Evolutionary conservation across 2,888 invertebrate genomes (phyloP).

Genomic region (Pachliopta kotzebuea): DNA sequence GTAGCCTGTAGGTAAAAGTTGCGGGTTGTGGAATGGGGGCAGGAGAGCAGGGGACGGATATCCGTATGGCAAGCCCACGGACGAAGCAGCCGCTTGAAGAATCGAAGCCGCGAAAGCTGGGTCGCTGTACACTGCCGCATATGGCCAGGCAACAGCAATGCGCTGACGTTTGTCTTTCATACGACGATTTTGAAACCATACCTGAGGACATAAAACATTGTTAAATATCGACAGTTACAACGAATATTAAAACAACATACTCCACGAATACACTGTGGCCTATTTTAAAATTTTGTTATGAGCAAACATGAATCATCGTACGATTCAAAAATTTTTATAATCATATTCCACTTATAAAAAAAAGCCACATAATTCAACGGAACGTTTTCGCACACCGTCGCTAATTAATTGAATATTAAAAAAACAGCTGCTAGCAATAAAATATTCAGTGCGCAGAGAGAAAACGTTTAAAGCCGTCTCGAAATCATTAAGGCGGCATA

Average conservation of each 20-base stretch:
- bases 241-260: not conserved
- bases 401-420: constrained; percentile 64
- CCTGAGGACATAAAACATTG: constrained; percentile 77
- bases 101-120: constrained; percentile 96
- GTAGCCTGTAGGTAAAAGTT: constrained; percentile 78
- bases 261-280: not conserved
- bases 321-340: constrained; percentile 37
- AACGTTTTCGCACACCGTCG: constrained; percentile 51
- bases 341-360: constrained; percentile 35
- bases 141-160: constrained; percentile 97
- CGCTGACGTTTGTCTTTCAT: constrained; percentile 99
- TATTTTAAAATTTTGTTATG: constrained; percentile 11
- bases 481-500: constrained; percentile 55
- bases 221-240: not conserved
- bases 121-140: constrained; percentile 95
- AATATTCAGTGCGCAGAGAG: constrained; percentile 39
- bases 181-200: constrained; percentile 98
- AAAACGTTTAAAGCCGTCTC: constrained; percentile 39
- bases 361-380: constrained; percentile 31
- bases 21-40: constrained; percentile 79
- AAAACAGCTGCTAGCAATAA: constrained; percentile 39
- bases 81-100: constrained; percentile 92
- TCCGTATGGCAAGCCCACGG: constrained; percentile 83
- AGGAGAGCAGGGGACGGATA: constrained; percentile 81
- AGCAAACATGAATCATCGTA: constrained; percentile 37